Evolutionary conservation across 2,888 invertebrate genomes (phyloP), one percentile per base, ranked within the genome.

Genomic region (Cyaniris semiargus): DNA sequence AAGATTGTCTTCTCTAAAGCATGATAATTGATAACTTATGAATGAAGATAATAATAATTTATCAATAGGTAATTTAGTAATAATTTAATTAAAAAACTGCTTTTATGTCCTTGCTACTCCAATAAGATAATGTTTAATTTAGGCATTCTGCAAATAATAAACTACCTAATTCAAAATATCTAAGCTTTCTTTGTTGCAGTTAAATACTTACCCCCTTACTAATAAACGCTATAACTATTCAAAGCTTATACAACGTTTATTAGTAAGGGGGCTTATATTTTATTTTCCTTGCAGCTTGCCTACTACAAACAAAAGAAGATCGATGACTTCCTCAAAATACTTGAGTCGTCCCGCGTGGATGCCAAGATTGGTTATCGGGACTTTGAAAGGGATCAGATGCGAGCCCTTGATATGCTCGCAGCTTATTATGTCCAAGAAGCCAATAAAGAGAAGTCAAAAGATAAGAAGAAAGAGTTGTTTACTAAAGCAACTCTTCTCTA

Each of bases 341-440:
- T 99, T 85, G 99, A 99, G 89, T 95, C 96, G 8, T 98, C 99
- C 13, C 95, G 97, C 76, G 94, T 95, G 53, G 98, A 98, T 85
- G 98, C 98, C 6, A 97, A 97, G 87, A 95, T 96, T 85, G 96
- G 97, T 79, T 98, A 98, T 84, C 93, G 96, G 77, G 98, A 99
- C 86, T 98, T 96, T 95, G 99, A 99, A 87, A 97, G 98, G 83
- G 99, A 99, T 89, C 98, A 99, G 92, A 99, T 99, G 99, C 97
- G 98, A 79, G 98, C 98, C 0, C 95, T 99, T 83, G 99, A 99
- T 89, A 99, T 99, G 95, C 94, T 99, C 89, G 99, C 99, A 18
- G 99, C 99, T 1, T 98, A 98, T 89, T 99, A 99, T 95, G 99
- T 99, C 1, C 98, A 98, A 87, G 96, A 98, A 90, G 99, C 98